These are phyloP conservation scores for Cygnus olor DNA, from an alignment of 2,797 vertebrate genomes.

Conservation along the genomic window DNA sequence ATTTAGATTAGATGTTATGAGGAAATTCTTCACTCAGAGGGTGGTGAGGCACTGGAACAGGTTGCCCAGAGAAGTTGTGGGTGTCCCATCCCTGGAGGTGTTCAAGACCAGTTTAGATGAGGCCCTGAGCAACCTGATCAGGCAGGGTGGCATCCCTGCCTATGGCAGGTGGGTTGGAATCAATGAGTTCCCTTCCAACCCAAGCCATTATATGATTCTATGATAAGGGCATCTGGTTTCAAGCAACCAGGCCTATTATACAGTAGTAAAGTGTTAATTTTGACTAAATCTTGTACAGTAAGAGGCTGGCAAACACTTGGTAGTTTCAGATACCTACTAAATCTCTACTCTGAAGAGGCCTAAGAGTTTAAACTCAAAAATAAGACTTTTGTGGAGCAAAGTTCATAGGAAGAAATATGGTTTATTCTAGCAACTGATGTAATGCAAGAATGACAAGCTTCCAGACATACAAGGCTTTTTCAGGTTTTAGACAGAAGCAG, in stretches of 20 bases:
- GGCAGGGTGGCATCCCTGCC: too few species aligned
- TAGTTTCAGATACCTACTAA: neutral
- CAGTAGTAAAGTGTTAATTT: neutral
- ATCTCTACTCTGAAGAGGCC: neutral
- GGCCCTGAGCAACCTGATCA: too few species aligned
- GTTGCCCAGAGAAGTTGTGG: too few species aligned
- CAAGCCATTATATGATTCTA: too few species aligned
- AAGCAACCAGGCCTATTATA: neutral
- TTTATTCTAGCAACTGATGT: neutral
- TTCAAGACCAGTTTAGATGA: too few species aligned
- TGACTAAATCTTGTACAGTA: neutral
- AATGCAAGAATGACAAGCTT: neutral
- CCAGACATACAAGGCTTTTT: neutral
- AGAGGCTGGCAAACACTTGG: neutral
- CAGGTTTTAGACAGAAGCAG: neutral
- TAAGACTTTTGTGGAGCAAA: neutral
- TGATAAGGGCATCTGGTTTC: neutral
- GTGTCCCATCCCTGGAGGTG: too few species aligned
- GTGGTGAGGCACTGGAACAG: too few species aligned
- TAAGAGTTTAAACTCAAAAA: neutral
- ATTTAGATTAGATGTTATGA: too few species aligned
- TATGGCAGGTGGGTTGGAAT: too few species aligned
- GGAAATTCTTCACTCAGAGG: too few species aligned
- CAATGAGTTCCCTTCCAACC: too few species aligned
- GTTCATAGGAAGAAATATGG: neutral